A percentile compares a stretch with the other conserved stretches of the same genome.
phyloP scores from a whole-genome alignment of 2,888 invertebrate genomes.

The Rotaria socialis region DNA sequence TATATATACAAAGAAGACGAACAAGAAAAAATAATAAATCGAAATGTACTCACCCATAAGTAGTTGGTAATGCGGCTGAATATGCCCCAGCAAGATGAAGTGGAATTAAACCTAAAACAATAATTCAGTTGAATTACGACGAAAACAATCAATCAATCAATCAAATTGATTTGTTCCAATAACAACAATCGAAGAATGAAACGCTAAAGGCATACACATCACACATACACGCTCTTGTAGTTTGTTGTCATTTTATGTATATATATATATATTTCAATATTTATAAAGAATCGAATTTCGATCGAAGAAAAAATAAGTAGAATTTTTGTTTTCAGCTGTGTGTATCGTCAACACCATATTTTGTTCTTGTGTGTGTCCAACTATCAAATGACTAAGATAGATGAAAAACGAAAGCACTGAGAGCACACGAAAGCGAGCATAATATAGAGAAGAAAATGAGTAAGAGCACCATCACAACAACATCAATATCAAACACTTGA shows the following conservation, averaged over 20 bases:
- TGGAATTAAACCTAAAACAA: slow-evolving; percentile 22
- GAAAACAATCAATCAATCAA: too few species aligned
- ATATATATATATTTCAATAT: background rate
- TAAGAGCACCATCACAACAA: background rate
- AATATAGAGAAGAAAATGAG: background rate
- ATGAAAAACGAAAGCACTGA: slow-evolving; percentile 5
- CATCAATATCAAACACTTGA: background rate
- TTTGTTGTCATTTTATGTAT: background rate
- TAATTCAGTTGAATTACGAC: too few species aligned
- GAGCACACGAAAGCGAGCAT: slow-evolving; percentile 18
- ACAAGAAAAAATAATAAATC: background rate
- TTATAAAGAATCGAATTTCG: slow-evolving; percentile 17
- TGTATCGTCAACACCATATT: background rate
- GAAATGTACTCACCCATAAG: slow-evolving; percentile 28
- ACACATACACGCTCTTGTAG: background rate
- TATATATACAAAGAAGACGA: background rate
- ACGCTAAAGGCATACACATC: background rate
- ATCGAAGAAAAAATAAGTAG: background rate
- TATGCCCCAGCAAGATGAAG: slow-evolving; percentile 31
- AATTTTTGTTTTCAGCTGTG: background rate
- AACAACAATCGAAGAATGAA: too few species aligned
- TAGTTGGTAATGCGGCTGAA: slow-evolving; percentile 23
- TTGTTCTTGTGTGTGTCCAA: background rate
- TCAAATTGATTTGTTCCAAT: too few species aligned
- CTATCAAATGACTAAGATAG: background rate